Conservation (phyloP, 64 coral and sea anemone species). For the Stichodactyla mertensii region DNA sequence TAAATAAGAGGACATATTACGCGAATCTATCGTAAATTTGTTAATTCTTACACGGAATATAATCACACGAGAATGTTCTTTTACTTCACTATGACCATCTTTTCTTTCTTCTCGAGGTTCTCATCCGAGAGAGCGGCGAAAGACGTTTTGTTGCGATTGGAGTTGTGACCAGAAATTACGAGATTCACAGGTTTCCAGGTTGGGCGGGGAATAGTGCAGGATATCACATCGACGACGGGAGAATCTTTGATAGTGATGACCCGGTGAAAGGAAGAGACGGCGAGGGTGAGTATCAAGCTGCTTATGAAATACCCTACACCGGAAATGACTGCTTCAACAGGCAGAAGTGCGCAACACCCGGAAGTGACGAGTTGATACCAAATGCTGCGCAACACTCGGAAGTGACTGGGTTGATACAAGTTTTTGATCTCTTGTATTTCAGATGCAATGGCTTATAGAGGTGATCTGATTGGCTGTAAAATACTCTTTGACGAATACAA, state of each 20-base stretch:
- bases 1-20: too few species aligned
- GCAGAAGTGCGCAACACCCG: too few species aligned
- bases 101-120: constrained; percentile 10
- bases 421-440: not conserved
- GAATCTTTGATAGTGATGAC: constrained; percentile 21
- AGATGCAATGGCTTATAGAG: constrained; percentile 32
- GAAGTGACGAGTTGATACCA: not conserved
- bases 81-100: not conserved
- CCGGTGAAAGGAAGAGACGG: constrained; percentile 13
- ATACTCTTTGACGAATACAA: not conserved
- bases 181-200: constrained; percentile 34
- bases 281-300: constrained; percentile 9
- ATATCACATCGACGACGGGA: constrained; percentile 49
- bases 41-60: too few species aligned
- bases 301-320: not conserved
- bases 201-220: constrained; percentile 21
- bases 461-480: too few species aligned
- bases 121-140: constrained; percentile 44
- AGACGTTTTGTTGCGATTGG: constrained; percentile 29
- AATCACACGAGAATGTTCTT: not conserved
- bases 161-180: constrained; percentile 12
- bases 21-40: too few species aligned
- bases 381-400: too few species aligned
- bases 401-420: not conserved
- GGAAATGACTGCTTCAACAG: too few species aligned